A percentile compares a stretch with the other conserved stretches of the same genome.
These are phyloP conservation scores for Anaspis maculata DNA, from an alignment of 2,888 invertebrate species.

Conservation along the genomic window DNA sequence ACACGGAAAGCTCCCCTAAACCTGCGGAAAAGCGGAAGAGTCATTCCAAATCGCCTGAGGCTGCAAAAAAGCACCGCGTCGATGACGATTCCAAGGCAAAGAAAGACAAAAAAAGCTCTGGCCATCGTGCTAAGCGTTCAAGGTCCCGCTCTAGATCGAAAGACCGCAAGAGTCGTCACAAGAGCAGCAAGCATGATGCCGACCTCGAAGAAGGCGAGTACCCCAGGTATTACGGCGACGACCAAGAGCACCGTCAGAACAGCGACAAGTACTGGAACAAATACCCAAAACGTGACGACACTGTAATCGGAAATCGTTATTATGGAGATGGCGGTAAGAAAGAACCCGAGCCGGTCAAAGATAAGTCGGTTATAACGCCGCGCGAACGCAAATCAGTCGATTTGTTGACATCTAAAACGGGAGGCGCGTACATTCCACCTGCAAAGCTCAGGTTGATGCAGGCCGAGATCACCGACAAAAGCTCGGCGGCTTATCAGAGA, in stretches of 20 bases:
- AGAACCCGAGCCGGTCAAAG: constrained; percentile 19
- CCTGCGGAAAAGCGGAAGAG: constrained; percentile 12
- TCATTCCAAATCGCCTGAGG: constrained; percentile 13
- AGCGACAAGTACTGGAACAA: constrained; percentile 40
- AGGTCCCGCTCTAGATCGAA: constrained; percentile 16
- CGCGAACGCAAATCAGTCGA: constrained; percentile 50
- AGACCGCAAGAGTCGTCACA: constrained; percentile 4
- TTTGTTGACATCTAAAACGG: constrained; percentile 73
- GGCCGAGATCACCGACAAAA: constrained; percentile 90
- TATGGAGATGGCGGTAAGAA: constrained; percentile 22
- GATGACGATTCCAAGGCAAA: constrained; percentile 10
- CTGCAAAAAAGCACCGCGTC: constrained; percentile 7
- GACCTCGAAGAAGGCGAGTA: constrained; percentile 17
- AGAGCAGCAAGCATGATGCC: constrained; percentile 9
- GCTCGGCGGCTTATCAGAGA: constrained; percentile 89
- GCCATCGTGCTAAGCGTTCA: constrained; percentile 16
- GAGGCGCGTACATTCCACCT: constrained; percentile 97
- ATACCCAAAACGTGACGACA: constrained; percentile 36
- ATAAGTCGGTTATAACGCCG: constrained; percentile 33
- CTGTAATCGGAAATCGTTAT: constrained; percentile 32
- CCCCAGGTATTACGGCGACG: constrained; percentile 35
- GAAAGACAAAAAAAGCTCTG: constrained; percentile 9
- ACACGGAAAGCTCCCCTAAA: constrained; percentile 17
- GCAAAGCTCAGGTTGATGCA: constrained; percentile 94
- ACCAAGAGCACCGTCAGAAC: constrained; percentile 27